A percentile compares a stretch with the other conserved stretches of the same genome.
These are phyloP conservation scores for Hemiprocne comata DNA, from an alignment of 2,113 vertebrate genomes.

Conservation along the genomic window DNA sequence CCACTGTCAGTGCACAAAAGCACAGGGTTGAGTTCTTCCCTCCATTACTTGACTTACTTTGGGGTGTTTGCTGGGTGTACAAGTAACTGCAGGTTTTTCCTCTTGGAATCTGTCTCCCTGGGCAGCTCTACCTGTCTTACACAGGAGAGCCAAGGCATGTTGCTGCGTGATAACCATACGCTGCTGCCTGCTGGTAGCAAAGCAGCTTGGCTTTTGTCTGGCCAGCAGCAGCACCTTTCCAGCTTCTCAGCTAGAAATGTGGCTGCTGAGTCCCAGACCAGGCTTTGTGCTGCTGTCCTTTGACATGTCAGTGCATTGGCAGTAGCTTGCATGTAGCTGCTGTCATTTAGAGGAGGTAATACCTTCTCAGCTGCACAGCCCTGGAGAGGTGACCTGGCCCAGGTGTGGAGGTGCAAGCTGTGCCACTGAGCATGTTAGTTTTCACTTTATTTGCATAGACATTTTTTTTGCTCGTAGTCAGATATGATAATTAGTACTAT, in stretches of 20 bases:
- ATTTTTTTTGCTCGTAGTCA: neutral
- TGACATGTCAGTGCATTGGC: neutral
- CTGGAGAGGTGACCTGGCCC: neutral
- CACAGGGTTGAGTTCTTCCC: neutral
- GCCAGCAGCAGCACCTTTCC: neutral
- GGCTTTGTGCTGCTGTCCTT: neutral
- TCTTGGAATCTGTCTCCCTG: neutral
- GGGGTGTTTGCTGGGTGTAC: neutral
- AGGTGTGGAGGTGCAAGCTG: neutral
- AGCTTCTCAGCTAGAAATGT: neutral
- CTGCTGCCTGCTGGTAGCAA: neutral
- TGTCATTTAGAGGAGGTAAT: neutral
- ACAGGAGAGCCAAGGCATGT: neutral
- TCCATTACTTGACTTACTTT: neutral
- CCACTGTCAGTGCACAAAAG: accelerated
- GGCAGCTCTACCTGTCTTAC: neutral
- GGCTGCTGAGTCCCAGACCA: neutral
- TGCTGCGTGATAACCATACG: accelerated
- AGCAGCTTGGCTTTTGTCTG: neutral
- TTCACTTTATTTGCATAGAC: neutral
- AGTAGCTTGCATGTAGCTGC: neutral
- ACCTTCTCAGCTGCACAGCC: neutral
- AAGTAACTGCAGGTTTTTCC: neutral
- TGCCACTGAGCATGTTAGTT: neutral
- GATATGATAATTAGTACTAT: neutral